Percentiles rank a stretch among this genome's conserved stretches.
phyloP scores from a whole-genome alignment of 2,113 vertebrate species.

The Montifringilla adamsi region DNA sequence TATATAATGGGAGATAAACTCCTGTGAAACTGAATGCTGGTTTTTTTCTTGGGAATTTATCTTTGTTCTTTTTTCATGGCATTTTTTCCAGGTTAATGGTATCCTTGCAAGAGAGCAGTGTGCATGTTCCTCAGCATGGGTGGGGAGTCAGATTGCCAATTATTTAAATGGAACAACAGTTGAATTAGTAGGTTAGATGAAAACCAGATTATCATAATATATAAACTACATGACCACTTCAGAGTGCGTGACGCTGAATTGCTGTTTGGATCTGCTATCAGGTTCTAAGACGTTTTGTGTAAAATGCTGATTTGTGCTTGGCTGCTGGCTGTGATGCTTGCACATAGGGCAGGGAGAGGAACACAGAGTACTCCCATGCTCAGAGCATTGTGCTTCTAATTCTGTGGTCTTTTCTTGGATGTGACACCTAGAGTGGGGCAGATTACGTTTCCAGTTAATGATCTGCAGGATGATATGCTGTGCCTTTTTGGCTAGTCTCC shows the following conservation, averaged over 20 bases:
- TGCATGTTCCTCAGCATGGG: neutral
- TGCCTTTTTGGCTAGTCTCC: neutral
- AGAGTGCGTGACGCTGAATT: neutral
- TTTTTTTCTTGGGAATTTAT: neutral
- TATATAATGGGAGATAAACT: neutral
- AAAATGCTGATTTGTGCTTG: slow-evolving; percentile 36
- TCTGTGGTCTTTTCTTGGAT: slow-evolving; percentile 49
- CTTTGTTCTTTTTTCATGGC: neutral
- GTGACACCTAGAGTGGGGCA: neutral
- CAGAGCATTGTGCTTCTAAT: neutral
- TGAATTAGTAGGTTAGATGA: slow-evolving; percentile 27
- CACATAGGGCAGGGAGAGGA: neutral
- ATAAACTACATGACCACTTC: slow-evolving; percentile 29
- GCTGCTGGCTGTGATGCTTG: neutral
- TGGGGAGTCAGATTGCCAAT: slow-evolving; percentile 33
- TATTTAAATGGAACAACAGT: neutral
- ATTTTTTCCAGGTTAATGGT: neutral
- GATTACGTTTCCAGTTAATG: slow-evolving; percentile 46
- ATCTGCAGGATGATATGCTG: slow-evolving; percentile 14
- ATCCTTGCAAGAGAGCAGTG: neutral
- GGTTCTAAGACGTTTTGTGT: neutral
- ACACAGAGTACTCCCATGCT: neutral
- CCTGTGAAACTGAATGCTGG: neutral
- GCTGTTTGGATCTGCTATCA: slow-evolving; percentile 11
- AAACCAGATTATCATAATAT: slow-evolving; percentile 49